Base-by-base conservation (phyloP, 2,888 invertebrate species). In the Spodoptera littoralis region DNA sequence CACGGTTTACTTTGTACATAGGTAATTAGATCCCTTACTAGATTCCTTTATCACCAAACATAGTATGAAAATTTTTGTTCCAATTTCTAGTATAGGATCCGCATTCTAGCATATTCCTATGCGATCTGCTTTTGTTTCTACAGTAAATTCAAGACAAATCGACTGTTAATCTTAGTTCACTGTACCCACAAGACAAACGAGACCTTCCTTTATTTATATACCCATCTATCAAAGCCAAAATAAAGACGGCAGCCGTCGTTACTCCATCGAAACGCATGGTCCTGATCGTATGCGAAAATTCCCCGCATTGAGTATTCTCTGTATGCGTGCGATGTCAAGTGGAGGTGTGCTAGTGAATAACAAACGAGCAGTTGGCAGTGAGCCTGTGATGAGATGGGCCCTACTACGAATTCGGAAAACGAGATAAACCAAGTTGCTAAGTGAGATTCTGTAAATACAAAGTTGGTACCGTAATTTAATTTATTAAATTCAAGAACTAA, bases 271-370 rank as follows among this genome's bases (percentile, higher is more conserved):
- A 65, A 65, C 63, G 71, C 65, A 65, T 72, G 72, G 64, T 57
- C 65, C 73, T 76, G 80, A 76, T 65, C 66, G 88, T 85, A 87
- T 87, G 87, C 85, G 85, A 90, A 88, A 92, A 94, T 92, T 93
- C 92, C 92, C 90, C 90, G 84, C 92, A 92, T 92, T 90, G 87
- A 83, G 90, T 87, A 94, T 93, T 89, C 92, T 84, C 80, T 72
- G 87, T 89, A 90, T 90, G 92, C 89, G 82, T 80, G 84, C 83
- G 84, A 86, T 89, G 92, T 89, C 91, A 85, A 79, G 82, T 82
- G 80, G 81, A 84, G 79, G 85, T 84, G 85, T 80, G 85, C 84
- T 84, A 81, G 85, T 88, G 92, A 91, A 92, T 93, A 92, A 92
- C 92, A 93, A 93, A 92, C 89, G 89, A 80, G 80, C 70, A 82